Base-by-base conservation (phyloP, 2,888 invertebrate species). In the Masnerella sp. region DNA sequence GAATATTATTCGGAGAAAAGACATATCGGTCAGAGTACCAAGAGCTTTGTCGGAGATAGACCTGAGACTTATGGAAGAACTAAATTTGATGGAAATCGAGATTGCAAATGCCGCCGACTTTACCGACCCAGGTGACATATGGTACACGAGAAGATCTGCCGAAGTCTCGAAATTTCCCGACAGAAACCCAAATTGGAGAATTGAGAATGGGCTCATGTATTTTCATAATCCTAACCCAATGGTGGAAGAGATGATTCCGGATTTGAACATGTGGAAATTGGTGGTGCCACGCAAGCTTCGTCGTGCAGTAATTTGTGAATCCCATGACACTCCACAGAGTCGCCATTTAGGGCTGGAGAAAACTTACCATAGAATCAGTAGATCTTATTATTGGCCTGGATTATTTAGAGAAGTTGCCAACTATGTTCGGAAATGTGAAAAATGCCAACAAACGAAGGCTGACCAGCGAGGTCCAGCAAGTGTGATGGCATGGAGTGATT, bases 351-450 rank as follows among this genome's bases (percentile, higher is more conserved):
- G 58, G 0, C 1, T 45, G 1, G 45, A 58, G 2, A 45, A 58
- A 22, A 45, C 58, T 1, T 64, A 17, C 15, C 45, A 43, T 0
- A 20, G 67, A 4, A 25, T 67, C 2, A 14, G 15, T 0, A 18
- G 30, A 15, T 8, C 9, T 11, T 65, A 65, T 47, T 56, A 54
- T 40, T 65, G 64, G 64, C 52, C 54, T 7, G 28, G 28, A 0
- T 12, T 64, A 4, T 52, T 54, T 22, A 32, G 54, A 7, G 45
- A 52, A 8, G 54, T 64, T 3, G 43, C 36, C 0, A 5, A 54
- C 1, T 64, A 17, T 36, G 11, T 64, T 8, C 5, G 20, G 2
- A 1, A n/a, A 17, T 65, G 54, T 11, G 36, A 36, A 0, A 25
- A 28, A 18, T 65, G 65, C 20, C 54, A 56, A n/a, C 17, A n/a